Evolutionary conservation across 2,888 invertebrate species (phyloP).

Genomic region (Pollenia angustigena): DNA sequence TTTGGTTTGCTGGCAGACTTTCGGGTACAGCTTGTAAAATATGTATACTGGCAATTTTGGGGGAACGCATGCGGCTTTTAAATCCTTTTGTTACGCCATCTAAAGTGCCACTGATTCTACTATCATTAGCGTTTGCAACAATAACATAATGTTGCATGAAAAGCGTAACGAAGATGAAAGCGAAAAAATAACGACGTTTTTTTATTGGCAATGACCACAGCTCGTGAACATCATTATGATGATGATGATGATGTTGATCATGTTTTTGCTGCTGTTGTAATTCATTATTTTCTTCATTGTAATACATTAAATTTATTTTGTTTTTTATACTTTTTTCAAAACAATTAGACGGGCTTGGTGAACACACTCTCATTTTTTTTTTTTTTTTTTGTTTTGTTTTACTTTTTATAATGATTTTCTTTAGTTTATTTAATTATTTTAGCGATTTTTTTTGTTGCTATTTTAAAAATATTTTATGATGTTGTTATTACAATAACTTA

Average conservation of each 20-base stretch:
- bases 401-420: slow-evolving; percentile 13
- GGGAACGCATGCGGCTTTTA: slow-evolving; percentile 72
- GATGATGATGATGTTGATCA: background rate
- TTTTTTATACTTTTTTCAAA: slow-evolving; percentile 53
- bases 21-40: slow-evolving; percentile 74
- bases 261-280: slow-evolving; percentile 15
- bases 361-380: slow-evolving; percentile 71
- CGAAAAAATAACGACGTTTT: slow-evolving; percentile 56
- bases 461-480: slow-evolving; percentile 15
- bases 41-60: slow-evolving; percentile 74
- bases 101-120: slow-evolving; percentile 44
- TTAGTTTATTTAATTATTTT: slow-evolving; percentile 15
- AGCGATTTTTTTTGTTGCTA: background rate
- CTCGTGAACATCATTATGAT: background rate
- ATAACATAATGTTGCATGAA: slow-evolving; percentile 56
- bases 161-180: slow-evolving; percentile 63
- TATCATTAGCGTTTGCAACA: slow-evolving; percentile 6
- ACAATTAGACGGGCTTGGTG: slow-evolving; percentile 48
- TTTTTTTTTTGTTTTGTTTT: slow-evolving; percentile 41
- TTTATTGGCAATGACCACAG: slow-evolving; percentile 65
- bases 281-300: slow-evolving; percentile 5
- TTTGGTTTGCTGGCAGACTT: slow-evolving; percentile 61
- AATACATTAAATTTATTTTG: slow-evolving; percentile 55
- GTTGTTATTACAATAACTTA: slow-evolving; percentile 50
- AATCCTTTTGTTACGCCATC: slow-evolving; percentile 74